Evolutionary conservation across 2,888 invertebrate genomes (phyloP).

Genomic region (Galeruca laticollis): DNA sequence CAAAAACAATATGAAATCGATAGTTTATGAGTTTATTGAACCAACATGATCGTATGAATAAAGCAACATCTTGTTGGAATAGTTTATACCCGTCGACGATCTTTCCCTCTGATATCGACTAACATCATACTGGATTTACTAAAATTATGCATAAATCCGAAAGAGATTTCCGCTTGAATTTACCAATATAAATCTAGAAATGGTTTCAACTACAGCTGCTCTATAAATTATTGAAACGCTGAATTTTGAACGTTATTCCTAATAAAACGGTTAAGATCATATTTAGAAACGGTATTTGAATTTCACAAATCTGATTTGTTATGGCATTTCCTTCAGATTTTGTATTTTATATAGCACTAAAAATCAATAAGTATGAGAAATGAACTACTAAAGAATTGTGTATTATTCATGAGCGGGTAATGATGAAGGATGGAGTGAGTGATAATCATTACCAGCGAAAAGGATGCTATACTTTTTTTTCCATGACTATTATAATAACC

Average conservation of each 20-base stretch:
- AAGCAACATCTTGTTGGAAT: conserved; percentile 14
- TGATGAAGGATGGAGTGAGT: too few relatives aligned
- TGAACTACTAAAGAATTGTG: too few relatives aligned
- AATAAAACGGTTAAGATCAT: not conserved
- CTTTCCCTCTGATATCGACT: not conserved
- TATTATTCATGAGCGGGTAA: too few relatives aligned
- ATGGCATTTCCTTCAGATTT: too few relatives aligned
- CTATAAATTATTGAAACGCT: not conserved
- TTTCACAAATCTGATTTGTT: too few relatives aligned
- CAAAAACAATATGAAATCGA: not conserved
- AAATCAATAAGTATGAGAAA: too few relatives aligned
- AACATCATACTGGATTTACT: not conserved
- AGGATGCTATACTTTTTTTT: too few relatives aligned
- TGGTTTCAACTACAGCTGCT: conserved; percentile 9
- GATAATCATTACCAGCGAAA: too few relatives aligned
- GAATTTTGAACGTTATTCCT: too few relatives aligned
- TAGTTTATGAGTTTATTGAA: not conserved
- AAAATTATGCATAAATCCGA: conserved; percentile 8
- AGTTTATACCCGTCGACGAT: not conserved
- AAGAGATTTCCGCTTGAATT: conserved; percentile 1
- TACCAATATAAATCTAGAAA: not conserved
- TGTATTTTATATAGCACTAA: too few relatives aligned
- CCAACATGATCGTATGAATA: not conserved
- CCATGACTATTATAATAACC: too few relatives aligned
- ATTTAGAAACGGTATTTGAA: not conserved